Base-by-base conservation (phyloP, 1,140 invertebrate genomes). In the Euwallacea fornicatus region DNA sequence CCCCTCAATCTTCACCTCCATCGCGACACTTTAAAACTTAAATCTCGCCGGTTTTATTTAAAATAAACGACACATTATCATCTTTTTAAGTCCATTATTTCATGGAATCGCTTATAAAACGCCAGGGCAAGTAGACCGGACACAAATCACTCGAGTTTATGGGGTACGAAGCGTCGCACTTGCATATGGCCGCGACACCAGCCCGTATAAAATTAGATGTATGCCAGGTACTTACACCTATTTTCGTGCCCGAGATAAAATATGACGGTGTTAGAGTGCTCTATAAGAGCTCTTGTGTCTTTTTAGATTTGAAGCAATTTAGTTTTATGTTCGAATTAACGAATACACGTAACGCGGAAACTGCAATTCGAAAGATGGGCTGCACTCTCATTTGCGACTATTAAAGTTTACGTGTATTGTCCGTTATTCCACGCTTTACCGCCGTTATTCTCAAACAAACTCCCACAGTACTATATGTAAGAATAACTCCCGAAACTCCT, bases 81-180 rank as follows among this genome's bases (percentile, higher is more conserved):
- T 50, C 46, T 50, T 50, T 50, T 50, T 50, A 50, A 50, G 13
- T 10, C 13, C 46, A 50, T 50, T 50, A 50, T 13, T 50, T 50
- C 13, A 50, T 50, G 13, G 46, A 11, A 50, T 50, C 46, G 46
- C 46, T 50, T 50, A 50, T 50, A 50, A 50, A 50, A 50, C 46
- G 46, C 46, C 46, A 13, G 46, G 46, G 46, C 46, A 50, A 50
- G 46, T 11, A 50, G 46, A 10, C 46, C 46, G 46, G 46, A 50
- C 46, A 50, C 46, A 50, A 50, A 50, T 50, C 46, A 50, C 46
- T 13, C 46, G 13, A 11, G 2, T 50, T 50, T 50, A 50, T 50
- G 6, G 46, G 46, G 46, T 50, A 50, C 46, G 46, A 50, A 50
- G 46, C 46, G 46, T 50, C 46, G 46, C 13, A 13, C 46, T 50